These are phyloP conservation scores for Chorisops tibialis DNA, from an alignment of 2,888 invertebrate species.

Conservation along the genomic window DNA sequence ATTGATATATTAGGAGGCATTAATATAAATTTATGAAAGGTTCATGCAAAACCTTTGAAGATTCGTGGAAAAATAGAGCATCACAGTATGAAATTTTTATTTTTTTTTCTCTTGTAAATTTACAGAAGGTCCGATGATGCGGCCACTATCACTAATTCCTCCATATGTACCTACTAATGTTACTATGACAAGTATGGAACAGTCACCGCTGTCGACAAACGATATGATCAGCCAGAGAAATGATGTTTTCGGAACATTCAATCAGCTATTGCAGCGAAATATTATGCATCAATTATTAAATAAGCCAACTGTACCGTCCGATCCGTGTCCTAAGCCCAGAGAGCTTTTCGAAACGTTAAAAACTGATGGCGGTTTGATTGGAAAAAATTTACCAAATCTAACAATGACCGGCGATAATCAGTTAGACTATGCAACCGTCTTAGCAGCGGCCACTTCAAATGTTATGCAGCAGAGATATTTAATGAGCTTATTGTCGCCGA, in stretches of 20 bases:
- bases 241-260: conserved; percentile 31
- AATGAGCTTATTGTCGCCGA: conserved; percentile 23
- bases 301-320: background rate
- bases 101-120: too few relatives aligned
- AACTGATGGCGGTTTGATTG: background rate
- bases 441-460: conserved; percentile 31
- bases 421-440: conserved; percentile 24
- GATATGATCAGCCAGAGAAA: conserved; percentile 35
- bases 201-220: conserved; percentile 29
- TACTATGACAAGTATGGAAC: too few relatives aligned
- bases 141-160: too few relatives aligned
- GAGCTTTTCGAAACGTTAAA: background rate
- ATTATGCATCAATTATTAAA: conserved; percentile 21
- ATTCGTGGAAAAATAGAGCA: too few relatives aligned
- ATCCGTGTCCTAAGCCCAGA: background rate
- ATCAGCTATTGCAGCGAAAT: conserved; percentile 33
- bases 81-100: too few relatives aligned
- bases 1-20: too few relatives aligned
- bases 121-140: too few relatives aligned
- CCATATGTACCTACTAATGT: too few relatives aligned
- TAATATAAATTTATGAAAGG: too few relatives aligned
- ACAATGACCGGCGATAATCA: conserved; percentile 26
- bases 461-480: conserved; percentile 31
- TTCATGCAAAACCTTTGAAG: too few relatives aligned
- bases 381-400: conserved; percentile 28